Base-by-base conservation (phyloP, 2,113 vertebrate genomes). In the Oreocharis arfaki region DNA sequence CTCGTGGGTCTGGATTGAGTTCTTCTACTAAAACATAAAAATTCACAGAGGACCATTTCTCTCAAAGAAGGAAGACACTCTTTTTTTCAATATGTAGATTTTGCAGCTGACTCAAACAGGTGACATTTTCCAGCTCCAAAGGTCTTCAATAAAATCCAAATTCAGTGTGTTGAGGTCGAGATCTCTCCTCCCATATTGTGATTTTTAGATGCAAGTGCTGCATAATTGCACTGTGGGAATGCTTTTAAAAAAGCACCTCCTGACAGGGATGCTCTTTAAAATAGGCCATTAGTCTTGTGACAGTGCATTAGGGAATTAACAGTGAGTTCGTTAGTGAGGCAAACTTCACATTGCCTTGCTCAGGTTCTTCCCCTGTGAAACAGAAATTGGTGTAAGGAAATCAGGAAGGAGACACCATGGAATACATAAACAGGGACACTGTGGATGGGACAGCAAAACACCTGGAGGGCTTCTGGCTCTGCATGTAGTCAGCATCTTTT, bases 231-330 rank as follows among this genome's bases (percentile, higher is more conserved):
- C 24, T 12, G 21, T 61, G 39, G 32, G 55, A 81, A 84, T 60
- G 20, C 49, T 73, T 26, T 56, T n/a, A 1, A n/a, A 68, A 91
- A 73, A 22, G 39, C 17, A 22, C 24, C 22, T 44, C 18, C 53
- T 89, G 64, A 91, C 35, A 89, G 19, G 46, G 59, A 69, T 73
- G 50, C 16, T 92, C 33, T 37, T 68, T 87, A 69, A 80, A 87
- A 30, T 35, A 69, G 69, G 35, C 33, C 49, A 27, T 87, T 80
- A 50, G 55, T 56, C 55, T 65, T 69, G 30, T 74, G 60, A 35
- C 24, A 73, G 21, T 44, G 37, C 50, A 74, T 16, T 16, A 64
- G 55, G 44, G 27, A 47, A 55, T 73, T 68, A 17, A 44, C 5
- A 50, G 41, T 17, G 59, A 63, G n/a, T 9, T 50, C 7, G 4